Percentiles rank a stretch among this genome's conserved stretches.
These are phyloP conservation scores for Lasiommata megera DNA, from an alignment of 2,888 invertebrate species.

Conservation along the genomic window DNA sequence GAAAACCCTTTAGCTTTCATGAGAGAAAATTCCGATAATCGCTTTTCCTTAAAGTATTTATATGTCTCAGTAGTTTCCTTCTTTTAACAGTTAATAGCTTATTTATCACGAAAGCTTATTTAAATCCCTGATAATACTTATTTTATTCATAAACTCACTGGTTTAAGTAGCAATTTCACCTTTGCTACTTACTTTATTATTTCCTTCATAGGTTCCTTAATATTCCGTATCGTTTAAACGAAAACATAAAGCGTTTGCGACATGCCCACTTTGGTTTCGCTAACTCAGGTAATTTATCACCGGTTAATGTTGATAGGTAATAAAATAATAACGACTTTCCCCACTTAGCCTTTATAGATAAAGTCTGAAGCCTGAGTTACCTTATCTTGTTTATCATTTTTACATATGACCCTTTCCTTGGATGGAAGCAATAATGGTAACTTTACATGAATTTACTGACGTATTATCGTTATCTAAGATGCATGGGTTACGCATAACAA, in stretches of 20 bases:
- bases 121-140: neutral
- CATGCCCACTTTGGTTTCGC: constrained; percentile 8
- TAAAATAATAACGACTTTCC: constrained; percentile 51
- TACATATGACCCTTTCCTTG: constrained; percentile 32
- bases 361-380: constrained; percentile 22
- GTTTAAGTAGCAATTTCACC: constrained; percentile 11
- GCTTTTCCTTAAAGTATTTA: neutral
- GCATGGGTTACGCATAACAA: neutral
- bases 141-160: constrained; percentile 7
- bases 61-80: constrained; percentile 1
- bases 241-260: constrained; percentile 20
- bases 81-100: neutral
- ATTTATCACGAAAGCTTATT: neutral
- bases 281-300: constrained; percentile 14
- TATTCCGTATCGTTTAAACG: neutral
- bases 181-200: constrained; percentile 12
- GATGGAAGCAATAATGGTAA: constrained; percentile 26
- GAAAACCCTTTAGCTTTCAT: too few relatives aligned
- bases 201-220: constrained; percentile 6
- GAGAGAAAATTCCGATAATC: too few relatives aligned
- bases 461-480: neutral
- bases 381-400: constrained; percentile 31
- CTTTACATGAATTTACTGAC: constrained; percentile 20
- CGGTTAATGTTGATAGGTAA: constrained; percentile 39
- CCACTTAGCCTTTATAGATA: constrained; percentile 35